These are phyloP conservation scores for Caranx ignobilis DNA, from an alignment of 2,113 vertebrate species.

Conservation along the genomic window DNA sequence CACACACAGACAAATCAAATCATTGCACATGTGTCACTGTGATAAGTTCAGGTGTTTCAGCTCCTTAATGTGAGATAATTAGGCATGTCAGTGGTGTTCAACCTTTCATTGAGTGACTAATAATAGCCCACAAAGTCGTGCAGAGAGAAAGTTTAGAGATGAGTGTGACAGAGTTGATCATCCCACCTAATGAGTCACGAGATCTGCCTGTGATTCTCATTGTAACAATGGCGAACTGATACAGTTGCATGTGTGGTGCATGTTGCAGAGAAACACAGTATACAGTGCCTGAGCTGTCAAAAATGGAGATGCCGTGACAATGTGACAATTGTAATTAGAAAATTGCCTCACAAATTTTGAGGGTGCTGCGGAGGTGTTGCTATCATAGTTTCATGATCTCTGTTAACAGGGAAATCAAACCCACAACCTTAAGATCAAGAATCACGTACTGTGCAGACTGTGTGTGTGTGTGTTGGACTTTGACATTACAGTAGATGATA, in stretches of 20 bases:
- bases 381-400: too few relatives aligned
- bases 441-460: too few relatives aligned
- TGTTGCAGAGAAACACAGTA: not conserved
- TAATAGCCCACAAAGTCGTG: conserved; percentile 40
- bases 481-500: too few relatives aligned
- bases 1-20: conserved; percentile 1
- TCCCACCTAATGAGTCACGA: conserved; percentile 41
- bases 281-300: not conserved
- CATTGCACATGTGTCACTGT: conserved; percentile 14
- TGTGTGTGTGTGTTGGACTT: too few relatives aligned
- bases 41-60: conserved; percentile 58
- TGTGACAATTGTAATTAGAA: too few relatives aligned
- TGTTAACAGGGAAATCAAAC: too few relatives aligned
- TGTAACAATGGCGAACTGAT: not conserved
- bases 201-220: conserved; percentile 37
- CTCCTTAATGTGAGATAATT: conserved; percentile 55
- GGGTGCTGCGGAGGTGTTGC: too few relatives aligned
- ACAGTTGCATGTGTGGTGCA: not conserved
- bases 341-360: not conserved
- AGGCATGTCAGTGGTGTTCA: conserved; percentile 51
- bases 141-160: conserved; percentile 3
- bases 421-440: too few relatives aligned
- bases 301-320: not conserved
- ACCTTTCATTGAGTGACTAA: conserved; percentile 59
- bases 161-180: conserved; percentile 36